Evolutionary conservation across 2,113 vertebrate genomes (phyloP), one percentile per base, ranked within the genome.

Genomic region (Gasterosteus nipponicus): DNA sequence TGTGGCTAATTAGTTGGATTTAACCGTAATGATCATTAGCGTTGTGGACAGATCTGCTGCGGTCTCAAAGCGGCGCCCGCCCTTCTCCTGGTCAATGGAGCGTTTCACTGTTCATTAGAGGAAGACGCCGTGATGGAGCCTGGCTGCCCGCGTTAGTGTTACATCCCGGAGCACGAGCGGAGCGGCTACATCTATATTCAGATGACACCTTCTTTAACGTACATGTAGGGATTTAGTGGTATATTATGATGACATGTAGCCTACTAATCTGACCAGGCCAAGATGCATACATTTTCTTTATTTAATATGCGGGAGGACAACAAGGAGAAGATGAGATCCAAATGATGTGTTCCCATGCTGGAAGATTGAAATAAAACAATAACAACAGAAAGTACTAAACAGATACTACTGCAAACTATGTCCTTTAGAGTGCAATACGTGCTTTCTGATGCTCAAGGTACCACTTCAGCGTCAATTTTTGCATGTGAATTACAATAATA

Each of bases 1-100:
- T 65, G 81, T 70, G 80, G 92, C 91, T 94, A 94, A 94, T 94
- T 94, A 93, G 92, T 81, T 31, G 79, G 80, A 93, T 95, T 93
- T 91, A 92, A 89, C 87, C 69, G 62, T 69, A 61, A 58, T 93
- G 92, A 94, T 92, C 88, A 89, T 94, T 92, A 94, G 88, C 56
- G 51, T 85, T 88, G 90, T 91, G 51, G 93, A 94, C 93, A 93
- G 91, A 93, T 91, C 72, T 90, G 92, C 92, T 90, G 91, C 53
- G 75, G 83, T 91, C 84, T 89, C 86, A 89, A 90, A 91, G 56
- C 77, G 42, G 79, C 26, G 54, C 80, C 85, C 81, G 78, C 82
- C 77, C 85, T 44, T 84, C 86, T 86, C 83, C 69, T 86, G 86
- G 84, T 82, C 88, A 89, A 81, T 86, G 84, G 80, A 90, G 89